Evolutionary conservation across 1,140 invertebrate genomes (phyloP), one percentile per base, ranked within the genome.

Genomic region (Tetraneura akinire): DNA sequence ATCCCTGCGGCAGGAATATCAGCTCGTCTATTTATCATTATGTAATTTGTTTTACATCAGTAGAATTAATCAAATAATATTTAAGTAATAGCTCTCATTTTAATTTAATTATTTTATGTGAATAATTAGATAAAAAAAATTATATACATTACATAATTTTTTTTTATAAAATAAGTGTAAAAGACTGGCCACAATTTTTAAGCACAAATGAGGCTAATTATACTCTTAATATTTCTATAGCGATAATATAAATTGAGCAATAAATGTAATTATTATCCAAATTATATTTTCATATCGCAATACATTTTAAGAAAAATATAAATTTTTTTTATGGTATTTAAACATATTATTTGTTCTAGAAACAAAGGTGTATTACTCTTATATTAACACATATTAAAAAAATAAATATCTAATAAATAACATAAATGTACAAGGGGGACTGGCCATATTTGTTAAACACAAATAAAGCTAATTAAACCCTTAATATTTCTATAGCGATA

Each of bases 391-490:
- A n/a, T n/a, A n/a, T n/a, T n/a, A n/a, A n/a, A n/a, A n/a, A n/a
- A n/a, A n/a, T n/a, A n/a, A n/a, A n/a, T n/a, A n/a, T n/a, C n/a
- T n/a, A n/a, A n/a, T n/a, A n/a, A n/a, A n/a, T n/a, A n/a, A n/a
- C n/a, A n/a, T n/a, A n/a, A 4, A 0, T 60, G 23, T 73, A 49
- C 29, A 42, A 74, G 49, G 16, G 23, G 21, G 47, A 60, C 49
- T 73, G 49, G 21, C 16, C 66, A 10, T 21, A 62, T 21, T 53
- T 78, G 49, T 42, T 14, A 45, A 42, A 14, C 16, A 80, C 47
- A 47, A 80, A 76, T 18, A 23, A 23, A 37, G 70, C 70, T 81
- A 60, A 60, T 73, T 60, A 49, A 42, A 49, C n/a, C 55, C 37
- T 49, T 29, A 73, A 37, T 23, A n/a, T 32, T 55, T n/a, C 16